phyloP scores from a whole-genome alignment of 2,797 vertebrate species.

The Artibeus jamaicensis region DNA sequence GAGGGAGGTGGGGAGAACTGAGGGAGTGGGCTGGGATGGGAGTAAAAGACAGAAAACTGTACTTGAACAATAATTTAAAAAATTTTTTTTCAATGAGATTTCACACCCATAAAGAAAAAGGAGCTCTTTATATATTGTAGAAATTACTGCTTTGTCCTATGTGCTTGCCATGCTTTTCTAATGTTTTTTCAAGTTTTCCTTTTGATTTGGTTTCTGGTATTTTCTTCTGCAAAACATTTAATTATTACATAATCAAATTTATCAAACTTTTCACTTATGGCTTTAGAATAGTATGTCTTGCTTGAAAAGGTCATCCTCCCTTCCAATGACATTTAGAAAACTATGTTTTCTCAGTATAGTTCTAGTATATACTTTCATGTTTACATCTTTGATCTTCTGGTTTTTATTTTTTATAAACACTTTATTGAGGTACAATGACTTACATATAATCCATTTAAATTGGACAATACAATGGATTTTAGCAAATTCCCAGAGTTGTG shows the following conservation, averaged over 20 bases:
- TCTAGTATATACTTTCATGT: neutral
- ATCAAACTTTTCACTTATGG: neutral
- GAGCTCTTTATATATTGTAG: neutral
- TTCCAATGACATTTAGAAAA: neutral
- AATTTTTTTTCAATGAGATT: no score
- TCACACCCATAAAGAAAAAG: no score
- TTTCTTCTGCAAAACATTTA: constrained; percentile 11
- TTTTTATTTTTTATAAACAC: neutral
- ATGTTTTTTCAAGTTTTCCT: neutral
- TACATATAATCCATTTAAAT: neutral
- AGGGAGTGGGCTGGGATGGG: no score
- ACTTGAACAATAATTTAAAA: no score
- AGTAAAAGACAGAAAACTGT: no score
- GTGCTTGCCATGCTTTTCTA: neutral
- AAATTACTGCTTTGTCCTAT: neutral
- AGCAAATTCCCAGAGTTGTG: neutral
- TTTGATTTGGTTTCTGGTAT: neutral
- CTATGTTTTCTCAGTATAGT: neutral
- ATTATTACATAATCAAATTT: neutral
- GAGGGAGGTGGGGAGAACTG: no score
- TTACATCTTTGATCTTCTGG: neutral
- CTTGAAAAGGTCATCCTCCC: neutral
- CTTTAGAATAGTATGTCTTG: neutral
- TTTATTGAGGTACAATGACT: neutral
- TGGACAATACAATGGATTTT: neutral